These are phyloP conservation scores for Lepidurus apus DNA, from an alignment of 1,140 invertebrate genomes.

Conservation along the genomic window DNA sequence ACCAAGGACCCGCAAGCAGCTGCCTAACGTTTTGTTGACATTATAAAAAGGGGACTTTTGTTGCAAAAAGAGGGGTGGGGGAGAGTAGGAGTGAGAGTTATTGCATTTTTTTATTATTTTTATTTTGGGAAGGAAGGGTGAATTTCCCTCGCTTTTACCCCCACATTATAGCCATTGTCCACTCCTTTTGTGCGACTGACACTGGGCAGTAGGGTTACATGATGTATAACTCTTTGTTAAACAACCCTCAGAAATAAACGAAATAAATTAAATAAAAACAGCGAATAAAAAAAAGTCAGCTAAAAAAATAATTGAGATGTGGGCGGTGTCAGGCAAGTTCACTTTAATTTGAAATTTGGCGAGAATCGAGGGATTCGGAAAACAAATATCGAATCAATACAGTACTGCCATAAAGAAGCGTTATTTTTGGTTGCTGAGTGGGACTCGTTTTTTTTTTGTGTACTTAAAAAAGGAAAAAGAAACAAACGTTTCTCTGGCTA, in stretches of 20 bases:
- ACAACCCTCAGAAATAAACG: not conserved
- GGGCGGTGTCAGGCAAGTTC: not conserved
- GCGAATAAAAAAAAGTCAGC: too few relatives aligned
- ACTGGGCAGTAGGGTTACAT: not conserved
- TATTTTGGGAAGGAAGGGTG: constrained; percentile 14
- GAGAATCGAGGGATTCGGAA: not conserved
- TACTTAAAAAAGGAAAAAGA: not conserved
- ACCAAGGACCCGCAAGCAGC: constrained; percentile 18
- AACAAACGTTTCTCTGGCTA: constrained; percentile 7
- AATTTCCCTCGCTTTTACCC: not conserved
- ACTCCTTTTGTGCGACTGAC: not conserved
- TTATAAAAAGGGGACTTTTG: constrained; percentile 13
- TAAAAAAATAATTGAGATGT: not conserved
- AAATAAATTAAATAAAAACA: too few relatives aligned
- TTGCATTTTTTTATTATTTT: not conserved
- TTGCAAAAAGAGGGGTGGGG: not conserved
- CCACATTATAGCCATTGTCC: constrained; percentile 14
- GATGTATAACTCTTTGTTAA: constrained; percentile 10
- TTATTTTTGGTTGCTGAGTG: constrained; percentile 5
- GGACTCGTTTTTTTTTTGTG: not conserved
- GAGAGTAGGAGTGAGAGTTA: not conserved
- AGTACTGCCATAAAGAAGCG: not conserved
- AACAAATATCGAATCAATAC: not conserved
- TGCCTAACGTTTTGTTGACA: constrained; percentile 19
- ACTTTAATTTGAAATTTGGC: not conserved